Base-by-base conservation (phyloP, 2,797 vertebrate genomes). In the Phoebastria nigripes region DNA sequence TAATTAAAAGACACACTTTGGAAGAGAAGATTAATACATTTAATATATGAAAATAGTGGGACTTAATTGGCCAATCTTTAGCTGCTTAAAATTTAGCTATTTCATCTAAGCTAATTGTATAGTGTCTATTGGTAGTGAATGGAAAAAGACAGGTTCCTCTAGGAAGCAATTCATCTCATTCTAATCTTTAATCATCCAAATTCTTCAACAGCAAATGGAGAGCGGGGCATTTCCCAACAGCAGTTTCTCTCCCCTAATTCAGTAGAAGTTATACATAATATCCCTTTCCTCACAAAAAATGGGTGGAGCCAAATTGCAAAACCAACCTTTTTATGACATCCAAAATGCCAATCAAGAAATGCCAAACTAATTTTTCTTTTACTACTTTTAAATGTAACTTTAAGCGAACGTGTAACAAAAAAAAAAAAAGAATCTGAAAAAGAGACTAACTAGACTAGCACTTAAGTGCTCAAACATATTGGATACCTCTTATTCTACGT, bases 381-480 rank as follows among this genome's bases (percentile, higher is more conserved):
- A 33, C 9, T 71, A 33, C 10, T 67, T 89, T 55, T 16, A 74
- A 73, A 82, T 5, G 4, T 9, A 46, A 76, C 15, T 71, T 87
- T 49, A 67, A 84, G 41, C 2, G 21, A 63, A 71, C 0, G 0
- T 22, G 6, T 33, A 59, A 41, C 4, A 14, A 5, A 46, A n/a
- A 55, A 44, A 17, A 42, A 52, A 24, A 42, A 52, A 52, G 7
- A 33, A 47, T 16, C 11, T 33, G 35, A 80, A 81, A 91, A 81
- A 59, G 4, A 51, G 4, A 74, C n/a, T 31, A 65, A 56, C 8
- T 62, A 69, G 18, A 70, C 24, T 31, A 81, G 42, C 15, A 86
- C 8, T 62, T 59, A 58, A 44, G 17, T 44, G 11, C 9, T 31
- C 21, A 59, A 58, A 54, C 0, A 0, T 21, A 44, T 2, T 52